These are phyloP conservation scores for Remorina albescens DNA, from an alignment of 2,797 vertebrate genomes.

Conservation along the genomic window DNA sequence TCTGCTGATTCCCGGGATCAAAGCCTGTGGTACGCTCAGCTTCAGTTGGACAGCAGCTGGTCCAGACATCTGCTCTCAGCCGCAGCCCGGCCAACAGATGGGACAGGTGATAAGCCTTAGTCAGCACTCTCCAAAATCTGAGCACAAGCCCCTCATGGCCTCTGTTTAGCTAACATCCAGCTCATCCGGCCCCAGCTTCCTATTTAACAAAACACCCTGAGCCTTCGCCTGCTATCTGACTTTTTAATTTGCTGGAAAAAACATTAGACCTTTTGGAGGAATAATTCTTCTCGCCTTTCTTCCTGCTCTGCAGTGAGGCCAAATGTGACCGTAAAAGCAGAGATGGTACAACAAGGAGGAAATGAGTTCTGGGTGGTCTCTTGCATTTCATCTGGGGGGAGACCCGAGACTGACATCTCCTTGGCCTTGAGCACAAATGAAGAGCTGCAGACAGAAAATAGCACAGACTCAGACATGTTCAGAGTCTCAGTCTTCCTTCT, in stretches of 20 bases:
- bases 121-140: constrained; percentile 67
- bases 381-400: constrained; percentile 81
- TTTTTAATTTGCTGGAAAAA: constrained; percentile 74
- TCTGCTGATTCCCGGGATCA: constrained; percentile 59
- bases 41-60: constrained; percentile 70
- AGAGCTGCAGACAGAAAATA: constrained; percentile 44
- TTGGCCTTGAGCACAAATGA: constrained; percentile 65
- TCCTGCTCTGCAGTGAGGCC: constrained; percentile 74
- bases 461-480: constrained; percentile 40
- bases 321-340: constrained; percentile 74
- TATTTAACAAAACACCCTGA: constrained; percentile 64
- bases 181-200: constrained; percentile 73
- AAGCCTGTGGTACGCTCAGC: constrained; percentile 51
- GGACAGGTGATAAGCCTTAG: constrained; percentile 80
- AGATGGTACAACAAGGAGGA: constrained; percentile 67
- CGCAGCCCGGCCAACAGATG: constrained; percentile 76
- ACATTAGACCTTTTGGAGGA: constrained; percentile 62
- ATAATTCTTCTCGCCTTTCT: constrained; percentile 67
- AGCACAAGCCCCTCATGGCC: constrained; percentile 60
- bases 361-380: constrained; percentile 78
- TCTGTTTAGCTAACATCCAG: constrained; percentile 68
- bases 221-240: constrained; percentile 60
- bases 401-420: constrained; percentile 77
- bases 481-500: constrained; percentile 64
- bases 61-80: constrained; percentile 80